phyloP scores from a whole-genome alignment of 64 coral and sea anemone species.

The Anthopleura sola region DNA sequence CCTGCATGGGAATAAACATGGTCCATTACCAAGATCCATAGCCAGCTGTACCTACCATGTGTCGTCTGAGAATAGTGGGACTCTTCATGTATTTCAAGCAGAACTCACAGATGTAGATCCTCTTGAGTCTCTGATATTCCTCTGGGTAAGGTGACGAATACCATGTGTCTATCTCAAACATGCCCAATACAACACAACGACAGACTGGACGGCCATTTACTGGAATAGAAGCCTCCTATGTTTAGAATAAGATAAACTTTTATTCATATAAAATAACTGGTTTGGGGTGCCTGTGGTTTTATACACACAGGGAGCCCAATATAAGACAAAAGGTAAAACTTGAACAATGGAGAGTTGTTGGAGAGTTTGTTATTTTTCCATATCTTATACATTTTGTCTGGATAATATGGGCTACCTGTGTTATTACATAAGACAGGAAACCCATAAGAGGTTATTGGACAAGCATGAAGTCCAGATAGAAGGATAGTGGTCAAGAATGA shows the following conservation, averaged over 20 bases:
- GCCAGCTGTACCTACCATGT: constrained; percentile 57
- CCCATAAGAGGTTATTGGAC: too few species aligned
- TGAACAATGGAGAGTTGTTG: background rate
- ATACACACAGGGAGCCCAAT: background rate
- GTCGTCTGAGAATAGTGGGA: constrained; percentile 78
- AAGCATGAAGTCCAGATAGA: too few species aligned
- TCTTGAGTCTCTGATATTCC: constrained; percentile 83
- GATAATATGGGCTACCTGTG: background rate
- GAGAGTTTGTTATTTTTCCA: background rate
- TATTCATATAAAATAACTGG: background rate
- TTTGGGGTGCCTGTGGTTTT: background rate
- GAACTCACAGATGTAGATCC: constrained; percentile 98
- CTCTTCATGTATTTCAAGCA: constrained; percentile 99
- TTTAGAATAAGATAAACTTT: background rate
- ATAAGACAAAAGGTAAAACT: background rate
- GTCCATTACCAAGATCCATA: too few species aligned
- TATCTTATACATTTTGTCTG: background rate
- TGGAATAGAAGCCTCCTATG: constrained; percentile 22
- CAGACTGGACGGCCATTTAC: constrained; percentile 44
- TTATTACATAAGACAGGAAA: too few species aligned
- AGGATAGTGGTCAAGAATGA: too few species aligned
- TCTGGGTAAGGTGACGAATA: constrained; percentile 96
- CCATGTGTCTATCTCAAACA: constrained; percentile 89
- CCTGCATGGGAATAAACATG: too few species aligned
- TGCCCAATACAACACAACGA: constrained; percentile 86